Percentiles rank a stretch among this genome's conserved stretches.
These are phyloP conservation scores for Theristus sp. DNA, from an alignment of 2,888 invertebrate genomes.

Conservation along the genomic window DNA sequence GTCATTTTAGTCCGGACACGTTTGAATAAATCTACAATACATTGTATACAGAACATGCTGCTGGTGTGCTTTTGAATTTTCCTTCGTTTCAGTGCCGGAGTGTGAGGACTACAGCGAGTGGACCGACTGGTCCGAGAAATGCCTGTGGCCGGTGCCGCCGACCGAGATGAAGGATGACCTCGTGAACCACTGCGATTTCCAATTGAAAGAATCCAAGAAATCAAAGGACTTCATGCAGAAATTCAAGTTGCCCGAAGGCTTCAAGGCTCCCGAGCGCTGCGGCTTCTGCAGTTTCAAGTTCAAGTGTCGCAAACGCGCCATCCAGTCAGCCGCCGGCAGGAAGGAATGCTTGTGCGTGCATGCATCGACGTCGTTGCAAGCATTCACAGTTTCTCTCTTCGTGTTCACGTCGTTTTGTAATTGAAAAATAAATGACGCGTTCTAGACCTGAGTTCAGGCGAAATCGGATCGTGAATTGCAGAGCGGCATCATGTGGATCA, in stretches of 20 bases:
- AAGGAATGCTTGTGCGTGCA: slow-evolving; percentile 5
- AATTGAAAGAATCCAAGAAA: neutral
- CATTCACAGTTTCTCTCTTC: no score
- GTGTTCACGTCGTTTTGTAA: no score
- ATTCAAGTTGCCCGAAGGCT: slow-evolving; percentile 1
- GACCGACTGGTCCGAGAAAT: slow-evolving; percentile 5
- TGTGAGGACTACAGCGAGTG: slow-evolving; percentile 2
- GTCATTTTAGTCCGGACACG: no score
- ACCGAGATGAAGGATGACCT: neutral
- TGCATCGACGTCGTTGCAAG: no score
- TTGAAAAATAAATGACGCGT: no score
- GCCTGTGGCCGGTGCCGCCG: slow-evolving; percentile 5
- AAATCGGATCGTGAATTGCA: no score
- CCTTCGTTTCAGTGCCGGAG: neutral
- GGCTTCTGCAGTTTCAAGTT: slow-evolving; percentile 5
- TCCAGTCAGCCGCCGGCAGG: neutral
- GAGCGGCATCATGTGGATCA: no score
- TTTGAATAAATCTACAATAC: no score
- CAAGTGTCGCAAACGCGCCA: slow-evolving; percentile 1
- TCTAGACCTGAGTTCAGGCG: no score
- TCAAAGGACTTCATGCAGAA: neutral
- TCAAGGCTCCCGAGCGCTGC: slow-evolving; percentile 2
- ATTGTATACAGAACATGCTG: no score
- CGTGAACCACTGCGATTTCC: slow-evolving; percentile 3
- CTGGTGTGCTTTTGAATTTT: no score